Evolutionary conservation across 2,113 vertebrate species (phyloP).

Genomic region (Tylochromis polylepis): DNA sequence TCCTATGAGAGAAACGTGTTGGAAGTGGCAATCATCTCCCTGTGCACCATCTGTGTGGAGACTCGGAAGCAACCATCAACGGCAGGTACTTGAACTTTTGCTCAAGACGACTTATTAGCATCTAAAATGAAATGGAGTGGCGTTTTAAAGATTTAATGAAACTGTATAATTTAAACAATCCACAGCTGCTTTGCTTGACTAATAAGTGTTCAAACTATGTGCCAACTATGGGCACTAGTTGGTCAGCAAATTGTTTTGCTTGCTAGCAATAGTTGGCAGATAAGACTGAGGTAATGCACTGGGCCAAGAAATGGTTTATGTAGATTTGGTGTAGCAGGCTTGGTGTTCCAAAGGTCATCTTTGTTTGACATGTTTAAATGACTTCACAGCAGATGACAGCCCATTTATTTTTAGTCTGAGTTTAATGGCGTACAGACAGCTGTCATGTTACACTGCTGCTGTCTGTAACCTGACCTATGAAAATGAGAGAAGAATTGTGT

Average conservation of each 20-base stretch:
- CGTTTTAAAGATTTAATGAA: not conserved
- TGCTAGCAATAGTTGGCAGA: not conserved
- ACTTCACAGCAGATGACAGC: not conserved
- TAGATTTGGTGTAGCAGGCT: not conserved
- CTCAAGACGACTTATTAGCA: not conserved
- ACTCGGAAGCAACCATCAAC: not conserved
- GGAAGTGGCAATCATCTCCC: not conserved
- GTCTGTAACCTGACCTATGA: not conserved
- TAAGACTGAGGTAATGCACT: not conserved
- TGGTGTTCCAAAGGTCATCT: too few relatives aligned
- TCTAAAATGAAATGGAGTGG: not conserved
- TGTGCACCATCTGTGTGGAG: fast-evolving
- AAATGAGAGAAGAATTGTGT: too few relatives aligned
- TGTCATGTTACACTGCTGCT: not conserved
- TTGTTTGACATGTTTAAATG: not conserved
- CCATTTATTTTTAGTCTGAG: not conserved
- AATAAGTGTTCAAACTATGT: not conserved
- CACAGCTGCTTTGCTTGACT: not conserved
- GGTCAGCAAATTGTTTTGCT: not conserved
- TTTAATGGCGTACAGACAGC: not conserved
- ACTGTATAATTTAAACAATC: not conserved
- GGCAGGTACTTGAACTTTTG: not conserved
- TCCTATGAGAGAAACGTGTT: not conserved
- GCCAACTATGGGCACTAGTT: not conserved
- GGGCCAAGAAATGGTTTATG: not conserved